phyloP scores from a whole-genome alignment of 2,888 invertebrate genomes.

The Lottia scabra region DNA sequence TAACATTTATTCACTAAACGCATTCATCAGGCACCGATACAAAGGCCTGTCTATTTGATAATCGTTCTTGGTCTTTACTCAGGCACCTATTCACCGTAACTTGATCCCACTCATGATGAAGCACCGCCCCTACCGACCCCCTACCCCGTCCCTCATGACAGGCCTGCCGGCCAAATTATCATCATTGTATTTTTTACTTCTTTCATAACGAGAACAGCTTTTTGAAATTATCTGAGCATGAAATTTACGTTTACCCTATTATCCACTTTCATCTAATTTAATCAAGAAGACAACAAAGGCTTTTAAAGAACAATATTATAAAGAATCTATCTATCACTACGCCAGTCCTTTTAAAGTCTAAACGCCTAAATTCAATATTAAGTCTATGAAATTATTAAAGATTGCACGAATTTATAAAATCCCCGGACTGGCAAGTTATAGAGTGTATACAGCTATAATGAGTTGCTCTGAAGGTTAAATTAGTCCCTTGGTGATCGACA shows the following conservation, averaged over 20 bases:
- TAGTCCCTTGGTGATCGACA: too few relatives aligned
- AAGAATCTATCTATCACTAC: constrained; percentile 7
- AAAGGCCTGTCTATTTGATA: constrained; percentile 14
- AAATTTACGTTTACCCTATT: constrained; percentile 30
- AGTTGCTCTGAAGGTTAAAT: too few relatives aligned
- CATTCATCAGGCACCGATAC: not conserved
- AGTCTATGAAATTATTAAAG: not conserved
- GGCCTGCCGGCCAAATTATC: constrained; percentile 22
- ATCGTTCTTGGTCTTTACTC: not conserved
- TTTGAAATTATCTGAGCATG: constrained; percentile 26
- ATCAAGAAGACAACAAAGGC: constrained; percentile 27
- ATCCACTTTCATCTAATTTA: constrained; percentile 38
- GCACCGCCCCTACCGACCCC: constrained; percentile 17
- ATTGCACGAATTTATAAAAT: too few relatives aligned
- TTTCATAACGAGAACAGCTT: constrained; percentile 26
- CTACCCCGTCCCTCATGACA: constrained; percentile 11
- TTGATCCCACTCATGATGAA: constrained; percentile 28
- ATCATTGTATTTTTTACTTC: constrained; percentile 27
- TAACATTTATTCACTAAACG: not conserved
- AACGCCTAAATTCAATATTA: not conserved
- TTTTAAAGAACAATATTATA: constrained; percentile 1
- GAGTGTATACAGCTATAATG: too few relatives aligned
- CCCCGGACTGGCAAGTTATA: too few relatives aligned
- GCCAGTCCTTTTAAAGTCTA: constrained; percentile 10
- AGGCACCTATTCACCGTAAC: constrained; percentile 22